Evolutionary conservation across 2,113 vertebrate genomes (phyloP).

Genomic region (Narcine bancroftii): DNA sequence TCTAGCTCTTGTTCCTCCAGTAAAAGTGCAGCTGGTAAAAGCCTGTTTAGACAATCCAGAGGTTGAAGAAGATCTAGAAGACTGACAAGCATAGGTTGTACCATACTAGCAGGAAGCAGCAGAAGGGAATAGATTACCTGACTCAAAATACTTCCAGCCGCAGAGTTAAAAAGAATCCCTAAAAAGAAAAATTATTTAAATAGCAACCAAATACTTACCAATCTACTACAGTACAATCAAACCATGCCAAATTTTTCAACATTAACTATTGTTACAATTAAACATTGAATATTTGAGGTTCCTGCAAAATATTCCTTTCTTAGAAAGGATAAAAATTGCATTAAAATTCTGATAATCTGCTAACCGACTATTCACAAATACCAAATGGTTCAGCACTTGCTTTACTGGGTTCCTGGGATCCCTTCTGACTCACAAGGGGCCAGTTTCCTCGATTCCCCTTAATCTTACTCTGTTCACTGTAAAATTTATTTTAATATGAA

Average conservation of each 20-base stretch:
- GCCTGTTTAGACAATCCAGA: conserved; percentile 59
- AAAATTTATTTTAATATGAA: too few species aligned
- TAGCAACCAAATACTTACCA: background rate
- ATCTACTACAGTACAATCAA: background rate
- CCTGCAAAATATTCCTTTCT: background rate
- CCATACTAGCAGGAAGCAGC: conserved; percentile 57
- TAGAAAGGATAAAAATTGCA: background rate
- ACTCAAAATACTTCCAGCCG: conserved; percentile 63
- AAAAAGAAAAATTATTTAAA: conserved; percentile 2
- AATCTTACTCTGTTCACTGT: too few species aligned
- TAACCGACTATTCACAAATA: too few species aligned
- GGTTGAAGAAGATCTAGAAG: conserved; percentile 60
- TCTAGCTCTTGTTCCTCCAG: conserved; percentile 58
- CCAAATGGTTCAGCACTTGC: too few species aligned
- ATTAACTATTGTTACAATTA: background rate
- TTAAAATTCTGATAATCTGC: too few species aligned
- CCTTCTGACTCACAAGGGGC: too few species aligned
- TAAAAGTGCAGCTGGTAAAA: conserved; percentile 55
- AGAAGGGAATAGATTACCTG: conserved; percentile 67
- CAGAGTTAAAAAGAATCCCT: conserved; percentile 63
- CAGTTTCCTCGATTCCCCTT: too few species aligned
- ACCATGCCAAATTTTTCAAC: background rate
- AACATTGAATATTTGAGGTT: background rate
- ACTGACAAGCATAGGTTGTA: conserved; percentile 60
- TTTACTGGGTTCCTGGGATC: too few species aligned